These are phyloP conservation scores for Hippocampus mohnikei DNA, from an alignment of 2,113 vertebrate genomes.

Conservation along the genomic window DNA sequence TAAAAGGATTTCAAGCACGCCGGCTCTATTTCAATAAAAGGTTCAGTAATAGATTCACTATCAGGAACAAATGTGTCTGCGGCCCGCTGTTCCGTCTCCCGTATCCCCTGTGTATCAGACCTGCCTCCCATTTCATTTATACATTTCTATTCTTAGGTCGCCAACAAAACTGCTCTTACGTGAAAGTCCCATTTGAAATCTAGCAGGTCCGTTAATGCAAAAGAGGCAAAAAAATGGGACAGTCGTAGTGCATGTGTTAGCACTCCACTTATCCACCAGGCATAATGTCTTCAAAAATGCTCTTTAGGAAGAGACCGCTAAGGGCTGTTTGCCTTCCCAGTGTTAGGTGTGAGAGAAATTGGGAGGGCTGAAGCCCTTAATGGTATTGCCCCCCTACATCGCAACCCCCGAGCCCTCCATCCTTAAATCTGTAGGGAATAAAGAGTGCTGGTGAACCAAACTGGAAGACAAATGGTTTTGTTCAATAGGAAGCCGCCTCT, in stretches of 20 bases:
- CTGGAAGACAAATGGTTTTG: slow-evolving; percentile 74
- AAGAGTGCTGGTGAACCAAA: slow-evolving; percentile 71
- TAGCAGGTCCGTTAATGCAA: slow-evolving; percentile 36
- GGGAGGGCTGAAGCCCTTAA: slow-evolving; percentile 58
- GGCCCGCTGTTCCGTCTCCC: slow-evolving; percentile 25
- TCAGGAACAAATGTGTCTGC: slow-evolving; percentile 44
- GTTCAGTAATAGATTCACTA: slow-evolving; percentile 48
- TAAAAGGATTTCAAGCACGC: slow-evolving; percentile 31
- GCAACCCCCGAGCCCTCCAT: slow-evolving; percentile 37
- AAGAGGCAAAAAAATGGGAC: slow-evolving; percentile 50
- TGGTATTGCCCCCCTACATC: slow-evolving; percentile 40
- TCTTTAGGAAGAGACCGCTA: slow-evolving; percentile 59
- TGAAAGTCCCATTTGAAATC: slow-evolving; percentile 48
- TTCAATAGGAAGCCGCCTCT: slow-evolving; percentile 67
- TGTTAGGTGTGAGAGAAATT: slow-evolving; percentile 60
- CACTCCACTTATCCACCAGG: slow-evolving; percentile 56
- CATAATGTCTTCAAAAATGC: slow-evolving; percentile 63
- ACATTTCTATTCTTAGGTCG: slow-evolving; percentile 56
- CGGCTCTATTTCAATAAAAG: slow-evolving; percentile 53
- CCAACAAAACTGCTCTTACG: slow-evolving; percentile 26
- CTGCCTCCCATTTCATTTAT: slow-evolving; percentile 44
- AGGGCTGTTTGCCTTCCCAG: slow-evolving; percentile 64
- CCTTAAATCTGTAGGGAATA: slow-evolving; percentile 72
- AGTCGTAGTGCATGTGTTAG: slow-evolving; percentile 48
- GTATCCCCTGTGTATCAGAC: slow-evolving; percentile 33